Conservation (phyloP, 1,140 invertebrate genomes). For the Cherax quadricarinatus region DNA sequence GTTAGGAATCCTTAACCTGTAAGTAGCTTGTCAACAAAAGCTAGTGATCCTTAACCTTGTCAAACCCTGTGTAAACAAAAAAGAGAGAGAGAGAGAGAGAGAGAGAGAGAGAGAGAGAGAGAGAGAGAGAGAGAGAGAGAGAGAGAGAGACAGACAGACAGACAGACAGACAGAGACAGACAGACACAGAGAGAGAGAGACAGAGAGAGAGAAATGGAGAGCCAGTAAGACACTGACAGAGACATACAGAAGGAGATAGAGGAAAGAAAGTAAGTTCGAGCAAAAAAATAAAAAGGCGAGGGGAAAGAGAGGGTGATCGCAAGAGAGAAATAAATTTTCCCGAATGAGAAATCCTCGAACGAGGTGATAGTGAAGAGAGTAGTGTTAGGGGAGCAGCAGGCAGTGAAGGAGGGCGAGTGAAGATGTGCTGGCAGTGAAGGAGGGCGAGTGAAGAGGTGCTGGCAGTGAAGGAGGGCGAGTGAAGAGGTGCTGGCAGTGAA, state of each 20-base stretch:
- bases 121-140: constrained; percentile 24
- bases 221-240: background rate
- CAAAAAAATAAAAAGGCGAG: background rate
- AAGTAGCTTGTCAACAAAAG: too few species aligned
- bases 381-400: background rate
- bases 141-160: constrained; percentile 11
- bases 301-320: background rate
- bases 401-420: background rate
- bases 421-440: too few species aligned
- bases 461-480: too few species aligned
- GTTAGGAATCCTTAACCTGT: too few species aligned
- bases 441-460: too few species aligned
- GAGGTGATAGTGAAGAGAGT: background rate
- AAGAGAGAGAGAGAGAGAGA: too few species aligned
- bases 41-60: too few species aligned
- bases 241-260: background rate
- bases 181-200: background rate
- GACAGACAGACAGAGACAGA: background rate
- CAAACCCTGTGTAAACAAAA: too few species aligned
- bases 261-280: background rate
- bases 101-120: constrained; percentile 22
- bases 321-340: background rate
- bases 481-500: too few species aligned
- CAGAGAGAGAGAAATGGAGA: background rate
- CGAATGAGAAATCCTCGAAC: background rate